These are phyloP conservation scores for Rachycentron canadum DNA, from an alignment of 2,797 vertebrate species.

Conservation along the genomic window DNA sequence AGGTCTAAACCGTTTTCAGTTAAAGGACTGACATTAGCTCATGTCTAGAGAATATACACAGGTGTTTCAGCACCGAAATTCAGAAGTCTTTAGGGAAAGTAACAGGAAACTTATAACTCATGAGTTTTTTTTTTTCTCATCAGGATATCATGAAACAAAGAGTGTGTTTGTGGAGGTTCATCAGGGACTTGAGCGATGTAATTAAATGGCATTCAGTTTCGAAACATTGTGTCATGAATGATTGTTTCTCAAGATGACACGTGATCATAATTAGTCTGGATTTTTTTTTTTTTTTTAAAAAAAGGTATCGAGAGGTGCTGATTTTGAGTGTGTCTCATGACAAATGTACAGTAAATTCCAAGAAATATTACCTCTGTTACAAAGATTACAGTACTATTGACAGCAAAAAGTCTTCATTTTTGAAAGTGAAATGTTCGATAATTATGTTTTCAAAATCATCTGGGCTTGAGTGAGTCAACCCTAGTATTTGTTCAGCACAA, in stretches of 20 bases:
- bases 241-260: slow-evolving; percentile 71
- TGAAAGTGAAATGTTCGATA: slow-evolving; percentile 77
- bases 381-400: slow-evolving; percentile 84
- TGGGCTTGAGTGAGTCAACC: slow-evolving; percentile 80
- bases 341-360: slow-evolving; percentile 78
- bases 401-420: slow-evolving; percentile 80
- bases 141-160: slow-evolving; percentile 67
- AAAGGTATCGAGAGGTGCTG: slow-evolving; percentile 69
- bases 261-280: slow-evolving; percentile 47
- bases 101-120: slow-evolving; percentile 63
- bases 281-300: slow-evolving; percentile 19
- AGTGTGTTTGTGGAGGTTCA: slow-evolving; percentile 39
- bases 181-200: slow-evolving; percentile 50
- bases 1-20: slow-evolving; percentile 72
- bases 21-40: slow-evolving; percentile 78
- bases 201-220: slow-evolving; percentile 54
- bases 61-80: slow-evolving; percentile 71
- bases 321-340: slow-evolving; percentile 76
- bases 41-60: slow-evolving; percentile 82
- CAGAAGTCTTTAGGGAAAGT: slow-evolving; percentile 72
- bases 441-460: slow-evolving; percentile 71
- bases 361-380: slow-evolving; percentile 83
- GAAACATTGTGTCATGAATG: slow-evolving; percentile 65
- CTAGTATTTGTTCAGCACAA: slow-evolving; percentile 92
- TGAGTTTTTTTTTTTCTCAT: slow-evolving; percentile 46